Percentiles rank a stretch among this genome's conserved stretches.
Conservation (phyloP, 2,888 invertebrate genomes). For the Leistus spinibarbis region DNA sequence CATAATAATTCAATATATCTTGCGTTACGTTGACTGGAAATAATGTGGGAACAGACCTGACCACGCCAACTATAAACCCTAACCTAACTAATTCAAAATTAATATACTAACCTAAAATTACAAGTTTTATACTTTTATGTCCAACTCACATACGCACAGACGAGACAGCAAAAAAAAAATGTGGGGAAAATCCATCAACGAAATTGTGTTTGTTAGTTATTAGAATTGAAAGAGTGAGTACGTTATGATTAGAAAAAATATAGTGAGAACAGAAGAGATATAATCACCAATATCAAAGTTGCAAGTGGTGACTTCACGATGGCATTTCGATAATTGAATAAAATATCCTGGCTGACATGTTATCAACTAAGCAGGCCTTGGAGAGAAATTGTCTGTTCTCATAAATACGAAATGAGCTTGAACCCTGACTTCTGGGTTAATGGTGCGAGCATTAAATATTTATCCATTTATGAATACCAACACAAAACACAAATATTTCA, state of each 20-base stretch:
- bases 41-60: not conserved
- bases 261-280: not conserved
- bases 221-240: too few relatives aligned
- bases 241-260: not conserved
- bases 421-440: not conserved
- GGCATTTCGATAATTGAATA: constrained; percentile 21
- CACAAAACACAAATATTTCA: not conserved
- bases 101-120: not conserved
- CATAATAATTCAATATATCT: not conserved
- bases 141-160: too few relatives aligned
- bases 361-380: not conserved
- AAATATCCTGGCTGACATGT: constrained; percentile 13
- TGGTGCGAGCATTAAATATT: not conserved
- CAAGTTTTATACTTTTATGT: not conserved
- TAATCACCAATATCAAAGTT: not conserved
- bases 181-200: too few relatives aligned
- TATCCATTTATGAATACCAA: not conserved
- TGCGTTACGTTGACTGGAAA: not conserved
- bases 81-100: not conserved
- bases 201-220: too few relatives aligned
- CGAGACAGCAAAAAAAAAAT: too few relatives aligned
- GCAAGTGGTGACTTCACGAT: constrained; percentile 9
- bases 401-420: not conserved
- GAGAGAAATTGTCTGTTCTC: not conserved
- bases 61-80: not conserved